Evolutionary conservation across 2,888 invertebrate species (phyloP).

Genomic region (Cephonodes hylas): DNA sequence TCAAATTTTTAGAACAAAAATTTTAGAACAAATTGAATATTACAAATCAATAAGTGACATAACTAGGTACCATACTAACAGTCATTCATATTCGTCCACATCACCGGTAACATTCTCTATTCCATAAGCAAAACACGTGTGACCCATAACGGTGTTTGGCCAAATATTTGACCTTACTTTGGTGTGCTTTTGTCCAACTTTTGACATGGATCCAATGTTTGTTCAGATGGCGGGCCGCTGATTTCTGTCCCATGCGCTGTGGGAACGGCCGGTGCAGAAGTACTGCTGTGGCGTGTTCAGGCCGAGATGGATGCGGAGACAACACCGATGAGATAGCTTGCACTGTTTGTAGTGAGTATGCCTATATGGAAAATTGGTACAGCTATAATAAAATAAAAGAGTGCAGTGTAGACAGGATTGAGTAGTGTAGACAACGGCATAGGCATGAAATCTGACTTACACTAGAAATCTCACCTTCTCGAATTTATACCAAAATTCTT

Average conservation of each 20-base stretch:
- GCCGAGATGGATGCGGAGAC: slow-evolving; percentile 95
- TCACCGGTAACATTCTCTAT: slow-evolving; percentile 7
- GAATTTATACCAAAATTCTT: too few species aligned
- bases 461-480: too few species aligned
- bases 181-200: slow-evolving; percentile 18
- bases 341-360: slow-evolving; percentile 91
- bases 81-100: neutral
- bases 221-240: slow-evolving; percentile 72
- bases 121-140: slow-evolving; percentile 38
- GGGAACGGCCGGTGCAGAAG: slow-evolving; percentile 93
- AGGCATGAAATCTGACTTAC: too few species aligned
- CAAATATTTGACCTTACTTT: slow-evolving; percentile 53
- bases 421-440: too few species aligned
- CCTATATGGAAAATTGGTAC: too few species aligned
- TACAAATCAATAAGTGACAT: neutral
- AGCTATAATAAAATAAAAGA: too few species aligned
- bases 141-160: slow-evolving; percentile 47
- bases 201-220: slow-evolving; percentile 34
- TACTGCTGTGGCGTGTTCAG: slow-evolving; percentile 93
- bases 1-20: too few species aligned
- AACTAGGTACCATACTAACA: neutral
- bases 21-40: too few species aligned
- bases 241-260: slow-evolving; percentile 91
- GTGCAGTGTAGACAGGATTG: too few species aligned
- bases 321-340: slow-evolving; percentile 93